Percentiles rank a stretch among this genome's conserved stretches.
Conservation (phyloP, 2,113 vertebrate genomes). For the Macheiramphus alcinus region DNA sequence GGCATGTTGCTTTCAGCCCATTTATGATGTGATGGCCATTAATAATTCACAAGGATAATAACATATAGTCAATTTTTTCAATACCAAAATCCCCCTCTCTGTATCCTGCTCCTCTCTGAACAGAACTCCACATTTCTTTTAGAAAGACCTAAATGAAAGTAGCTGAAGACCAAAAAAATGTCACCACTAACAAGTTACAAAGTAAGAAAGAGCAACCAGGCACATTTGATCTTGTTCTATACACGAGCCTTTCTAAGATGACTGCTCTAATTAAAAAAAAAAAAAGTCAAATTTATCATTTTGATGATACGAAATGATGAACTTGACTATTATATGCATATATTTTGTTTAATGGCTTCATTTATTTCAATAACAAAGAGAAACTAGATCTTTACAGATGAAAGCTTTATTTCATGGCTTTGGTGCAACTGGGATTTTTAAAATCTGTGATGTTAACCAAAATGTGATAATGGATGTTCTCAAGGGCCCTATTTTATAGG, state of each 20-base stretch:
- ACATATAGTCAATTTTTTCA: constrained; percentile 12
- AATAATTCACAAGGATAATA: neutral
- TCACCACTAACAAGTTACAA: constrained; percentile 24
- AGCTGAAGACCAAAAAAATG: constrained; percentile 14
- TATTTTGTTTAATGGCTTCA: constrained; percentile 74
- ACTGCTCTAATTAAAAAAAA: constrained; percentile 43
- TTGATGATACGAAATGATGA: constrained; percentile 63
- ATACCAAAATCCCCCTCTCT: neutral
- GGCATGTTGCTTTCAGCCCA: constrained; percentile 2
- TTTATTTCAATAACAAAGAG: constrained; percentile 81
- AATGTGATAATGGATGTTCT: constrained; percentile 76
- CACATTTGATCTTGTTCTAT: constrained; percentile 41
- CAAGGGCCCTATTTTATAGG: constrained; percentile 68
- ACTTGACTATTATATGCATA: constrained; percentile 62
- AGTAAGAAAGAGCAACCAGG: constrained; percentile 35
- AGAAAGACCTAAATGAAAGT: constrained; percentile 1
- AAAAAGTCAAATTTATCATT: constrained; percentile 56
- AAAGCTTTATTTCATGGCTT: constrained; percentile 68
- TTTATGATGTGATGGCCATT: neutral
- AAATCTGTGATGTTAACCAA: constrained; percentile 77
- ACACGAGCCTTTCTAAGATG: constrained; percentile 8
- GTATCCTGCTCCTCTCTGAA: neutral
- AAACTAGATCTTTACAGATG: constrained; percentile 75
- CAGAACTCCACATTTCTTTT: neutral
- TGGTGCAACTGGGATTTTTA: constrained; percentile 68